These are phyloP conservation scores for Drosophila neotestacea DNA, from an alignment of 2,888 invertebrate genomes.

Conservation along the genomic window DNA sequence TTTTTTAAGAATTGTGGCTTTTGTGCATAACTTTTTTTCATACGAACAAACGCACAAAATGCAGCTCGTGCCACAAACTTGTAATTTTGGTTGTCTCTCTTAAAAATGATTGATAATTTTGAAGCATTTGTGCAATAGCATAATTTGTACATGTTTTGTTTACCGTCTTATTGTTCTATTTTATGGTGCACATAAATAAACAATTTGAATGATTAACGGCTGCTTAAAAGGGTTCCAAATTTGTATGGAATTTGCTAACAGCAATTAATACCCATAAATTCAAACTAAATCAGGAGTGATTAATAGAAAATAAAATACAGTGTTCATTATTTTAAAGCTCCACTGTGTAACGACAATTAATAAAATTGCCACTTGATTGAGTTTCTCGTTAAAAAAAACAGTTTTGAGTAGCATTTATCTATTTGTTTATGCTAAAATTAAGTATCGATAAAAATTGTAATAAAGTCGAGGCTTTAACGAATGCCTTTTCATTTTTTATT, in stretches of 20 bases:
- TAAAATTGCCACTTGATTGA: slow-evolving; percentile 4
- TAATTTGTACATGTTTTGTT: not conserved
- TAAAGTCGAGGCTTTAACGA: not conserved
- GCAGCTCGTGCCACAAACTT: not conserved
- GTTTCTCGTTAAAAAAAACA: not conserved
- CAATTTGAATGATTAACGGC: no score
- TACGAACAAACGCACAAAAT: not conserved
- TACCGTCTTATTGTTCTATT: not conserved
- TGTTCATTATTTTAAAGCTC: not conserved
- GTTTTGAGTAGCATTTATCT: slow-evolving; percentile 10
- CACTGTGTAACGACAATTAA: slow-evolving; percentile 4
- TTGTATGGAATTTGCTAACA: no score
- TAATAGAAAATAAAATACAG: not conserved
- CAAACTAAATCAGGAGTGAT: not conserved
- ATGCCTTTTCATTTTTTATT: not conserved
- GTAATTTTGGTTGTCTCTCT: not conserved
- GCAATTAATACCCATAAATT: not conserved
- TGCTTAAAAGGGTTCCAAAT: no score
- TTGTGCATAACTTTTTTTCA: not conserved
- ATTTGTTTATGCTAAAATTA: slow-evolving; percentile 18
- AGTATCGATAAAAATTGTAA: slow-evolving; percentile 3
- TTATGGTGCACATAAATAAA: not conserved
- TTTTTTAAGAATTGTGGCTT: not conserved
- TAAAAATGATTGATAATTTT: not conserved
- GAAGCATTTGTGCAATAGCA: no score